Evolutionary conservation across 1,140 invertebrate genomes (phyloP), one percentile per base, ranked within the genome.

Genomic region (Drosophila ficusphila): DNA sequence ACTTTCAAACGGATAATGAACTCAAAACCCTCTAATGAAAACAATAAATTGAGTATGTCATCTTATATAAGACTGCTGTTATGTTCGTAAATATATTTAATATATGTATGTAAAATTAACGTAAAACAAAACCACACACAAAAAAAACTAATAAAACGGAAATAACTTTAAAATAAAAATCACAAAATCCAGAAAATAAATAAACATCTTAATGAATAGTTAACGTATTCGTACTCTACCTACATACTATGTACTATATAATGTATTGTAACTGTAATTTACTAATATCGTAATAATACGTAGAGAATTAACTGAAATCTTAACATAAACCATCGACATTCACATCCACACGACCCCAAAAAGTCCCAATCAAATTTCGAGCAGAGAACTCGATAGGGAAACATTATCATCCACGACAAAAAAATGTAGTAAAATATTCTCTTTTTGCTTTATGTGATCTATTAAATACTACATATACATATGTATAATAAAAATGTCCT

Each of bases 31-130:
- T 88, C 83, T 89, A 89, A 79, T 79, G 72, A 76, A 89, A 89
- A 89, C 69, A 89, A 89, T 85, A 89, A 89, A 79, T 65, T 79
- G 54, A 88, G 78, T 89, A 89, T 89, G 81, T 89, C 83, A 89
- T 90, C 82, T 88, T 90, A 91, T 77, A 91, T 91, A 91, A 91
- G 90, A 91, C 90, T 91, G 90, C 90, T 90, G 90, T 90, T 90
- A 91, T 90, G 86, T 91, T 90, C 89, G 86, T 90, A 90, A 89
- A 89, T 90, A 83, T 89, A 89, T 86, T 89, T 70, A 81, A 86
- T 86, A 85, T 89, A 90, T 82, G 79, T 72, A 82, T 52, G 64
- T 81, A 70, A 85, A 89, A 83, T 83, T 78, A 88, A 86, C 79
- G 46, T 82, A 86, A 83, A 85, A 81, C 25, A 54, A 54, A 54